Conservation (phyloP, 2,113 vertebrate genomes). For the Phalacrocorax pelagicus region DNA sequence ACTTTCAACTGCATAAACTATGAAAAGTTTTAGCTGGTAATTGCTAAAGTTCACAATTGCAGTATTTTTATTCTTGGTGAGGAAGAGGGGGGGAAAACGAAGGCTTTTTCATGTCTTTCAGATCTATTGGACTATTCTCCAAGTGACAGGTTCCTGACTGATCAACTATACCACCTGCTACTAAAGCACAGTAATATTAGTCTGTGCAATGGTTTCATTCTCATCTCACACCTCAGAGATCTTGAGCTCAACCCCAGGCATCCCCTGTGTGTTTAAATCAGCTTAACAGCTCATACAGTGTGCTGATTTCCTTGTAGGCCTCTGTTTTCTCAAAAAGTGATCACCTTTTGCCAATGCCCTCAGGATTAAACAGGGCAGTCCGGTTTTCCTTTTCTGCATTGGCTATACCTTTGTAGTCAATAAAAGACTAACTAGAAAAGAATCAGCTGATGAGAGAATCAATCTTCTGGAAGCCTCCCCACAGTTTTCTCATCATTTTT, state of each 20-base stretch:
- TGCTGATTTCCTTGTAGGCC: conserved; percentile 96
- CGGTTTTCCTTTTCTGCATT: conserved; percentile 85
- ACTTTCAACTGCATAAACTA: conserved; percentile 12
- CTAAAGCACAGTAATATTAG: conserved; percentile 86
- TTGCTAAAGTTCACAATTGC: conserved; percentile 62
- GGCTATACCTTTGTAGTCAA: conserved; percentile 96
- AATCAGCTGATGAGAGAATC: conserved; percentile 97
- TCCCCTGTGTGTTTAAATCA: conserved; percentile 96
- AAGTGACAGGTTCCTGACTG: conserved; percentile 85
- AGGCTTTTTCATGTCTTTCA: conserved; percentile 78
- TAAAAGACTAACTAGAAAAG: conserved; percentile 99
- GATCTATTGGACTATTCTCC: conserved; percentile 81
- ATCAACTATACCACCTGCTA: conserved; percentile 84
- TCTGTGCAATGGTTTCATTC: conserved; percentile 87
- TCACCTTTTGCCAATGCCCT: conserved; percentile 95
- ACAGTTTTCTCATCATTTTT: conserved; percentile 98
- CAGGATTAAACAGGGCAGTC: conserved; percentile 95
- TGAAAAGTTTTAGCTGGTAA: conserved; percentile 47
- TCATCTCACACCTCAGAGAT: conserved; percentile 86
- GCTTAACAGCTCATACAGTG: conserved; percentile 90
- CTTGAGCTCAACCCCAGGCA: conserved; percentile 86
- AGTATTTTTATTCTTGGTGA: conserved; percentile 65
- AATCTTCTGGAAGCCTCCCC: conserved; percentile 98
- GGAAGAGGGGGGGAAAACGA: conserved; percentile 34
- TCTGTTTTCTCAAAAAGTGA: conserved; percentile 95